These are phyloP conservation scores for Dromococcyx pavoninus DNA, from an alignment of 2,797 vertebrate species.

Conservation along the genomic window DNA sequence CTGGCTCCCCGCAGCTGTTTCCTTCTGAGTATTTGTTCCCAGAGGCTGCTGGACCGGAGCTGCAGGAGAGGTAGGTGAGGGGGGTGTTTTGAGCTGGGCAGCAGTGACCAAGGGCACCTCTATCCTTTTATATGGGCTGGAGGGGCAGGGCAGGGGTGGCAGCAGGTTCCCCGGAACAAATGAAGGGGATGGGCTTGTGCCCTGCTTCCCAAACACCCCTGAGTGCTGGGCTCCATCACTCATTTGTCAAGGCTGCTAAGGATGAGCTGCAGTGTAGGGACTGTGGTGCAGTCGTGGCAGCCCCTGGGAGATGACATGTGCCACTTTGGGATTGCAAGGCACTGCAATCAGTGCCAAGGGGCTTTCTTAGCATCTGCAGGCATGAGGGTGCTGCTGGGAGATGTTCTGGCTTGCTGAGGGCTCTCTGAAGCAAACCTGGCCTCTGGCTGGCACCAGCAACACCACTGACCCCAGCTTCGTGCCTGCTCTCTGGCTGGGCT, in stretches of 20 bases:
- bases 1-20: not conserved
- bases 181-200: fast-evolving
- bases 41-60: not conserved
- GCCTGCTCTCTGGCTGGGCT: fast-evolving
- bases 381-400: not conserved
- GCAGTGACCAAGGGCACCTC: not conserved
- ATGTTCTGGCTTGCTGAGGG: not conserved
- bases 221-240: not conserved
- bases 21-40: fast-evolving
- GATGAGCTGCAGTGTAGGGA: fast-evolving
- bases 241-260: not conserved
- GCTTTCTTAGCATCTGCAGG: fast-evolving
- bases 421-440: not conserved
- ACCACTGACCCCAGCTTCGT: not conserved
- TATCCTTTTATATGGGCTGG: not conserved
- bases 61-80: not conserved
- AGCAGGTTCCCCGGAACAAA: not conserved
- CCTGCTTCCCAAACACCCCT: not conserved
- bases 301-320: not conserved
- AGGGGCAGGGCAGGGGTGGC: not conserved
- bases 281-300: not conserved
- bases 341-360: fast-evolving
- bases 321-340: not conserved
- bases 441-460: not conserved
- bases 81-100: not conserved